phyloP scores from a whole-genome alignment of 2,797 vertebrate species.

The Malacoraja senta region DNA sequence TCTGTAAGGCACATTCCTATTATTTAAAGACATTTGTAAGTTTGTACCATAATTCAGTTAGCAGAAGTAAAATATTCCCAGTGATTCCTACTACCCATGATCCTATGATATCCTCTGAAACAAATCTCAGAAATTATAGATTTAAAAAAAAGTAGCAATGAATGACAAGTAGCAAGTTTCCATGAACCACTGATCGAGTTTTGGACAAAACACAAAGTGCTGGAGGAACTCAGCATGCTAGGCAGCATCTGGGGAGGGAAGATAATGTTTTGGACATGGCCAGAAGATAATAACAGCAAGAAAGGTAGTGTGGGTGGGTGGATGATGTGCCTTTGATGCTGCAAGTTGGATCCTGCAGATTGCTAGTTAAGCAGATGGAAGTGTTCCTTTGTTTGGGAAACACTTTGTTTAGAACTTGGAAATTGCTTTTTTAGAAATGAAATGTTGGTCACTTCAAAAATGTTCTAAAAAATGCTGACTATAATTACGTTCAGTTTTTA shows the following conservation, averaged over 20 bases:
- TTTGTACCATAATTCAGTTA: not conserved
- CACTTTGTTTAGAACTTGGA: not conserved
- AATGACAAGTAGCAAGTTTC: not conserved
- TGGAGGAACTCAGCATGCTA: too few relatives aligned
- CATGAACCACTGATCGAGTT: not conserved
- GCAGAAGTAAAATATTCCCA: not conserved
- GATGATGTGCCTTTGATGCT: not conserved
- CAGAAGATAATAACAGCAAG: not conserved
- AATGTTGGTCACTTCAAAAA: not conserved
- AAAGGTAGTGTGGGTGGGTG: not conserved
- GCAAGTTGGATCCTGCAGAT: not conserved
- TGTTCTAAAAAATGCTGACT: not conserved
- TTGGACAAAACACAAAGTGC: too few relatives aligned
- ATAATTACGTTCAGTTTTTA: not conserved
- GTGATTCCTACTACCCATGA: conserved; percentile 3
- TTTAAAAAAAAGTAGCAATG: not conserved
- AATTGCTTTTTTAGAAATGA: not conserved
- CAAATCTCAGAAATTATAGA: too few relatives aligned
- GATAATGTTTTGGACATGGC: not conserved
- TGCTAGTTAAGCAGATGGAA: not conserved
- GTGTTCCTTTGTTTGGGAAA: not conserved
- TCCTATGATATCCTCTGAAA: not conserved
- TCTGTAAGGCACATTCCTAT: not conserved
- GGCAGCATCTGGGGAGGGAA: too few relatives aligned
- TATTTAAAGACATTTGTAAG: not conserved